Evolutionary conservation across 2,113 vertebrate species (phyloP).

Genomic region (Nesospiza acunhae): DNA sequence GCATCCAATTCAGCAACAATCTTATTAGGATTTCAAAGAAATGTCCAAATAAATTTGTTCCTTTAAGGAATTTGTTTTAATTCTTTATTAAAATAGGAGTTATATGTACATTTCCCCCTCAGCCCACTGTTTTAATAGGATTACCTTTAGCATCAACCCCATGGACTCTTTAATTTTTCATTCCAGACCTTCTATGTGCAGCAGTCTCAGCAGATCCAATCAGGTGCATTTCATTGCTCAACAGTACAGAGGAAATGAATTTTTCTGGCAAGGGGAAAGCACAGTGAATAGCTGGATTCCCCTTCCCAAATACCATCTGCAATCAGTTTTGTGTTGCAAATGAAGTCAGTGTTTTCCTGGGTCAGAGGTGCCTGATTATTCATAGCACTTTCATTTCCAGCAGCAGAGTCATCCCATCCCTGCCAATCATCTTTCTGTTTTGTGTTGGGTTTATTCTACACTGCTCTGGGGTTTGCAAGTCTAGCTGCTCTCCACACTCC

Average conservation of each 20-base stretch:
- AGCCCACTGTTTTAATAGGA: neutral
- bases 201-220: conserved; percentile 5
- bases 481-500: neutral
- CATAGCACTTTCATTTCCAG: conserved; percentile 36
- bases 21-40: neutral
- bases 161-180: neutral
- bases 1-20: neutral
- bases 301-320: neutral
- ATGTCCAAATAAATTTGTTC: neutral
- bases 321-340: conserved; percentile 29
- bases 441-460: neutral
- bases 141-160: neutral
- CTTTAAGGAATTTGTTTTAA: neutral
- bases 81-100: neutral
- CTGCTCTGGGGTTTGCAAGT: neutral
- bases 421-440: neutral
- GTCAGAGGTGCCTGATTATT: conserved; percentile 61
- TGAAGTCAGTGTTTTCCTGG: conserved; percentile 3
- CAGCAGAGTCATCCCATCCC: neutral
- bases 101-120: neutral
- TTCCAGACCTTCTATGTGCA: neutral
- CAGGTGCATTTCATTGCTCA: conserved; percentile 29
- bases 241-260: conserved; percentile 38
- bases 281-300: conserved; percentile 9
- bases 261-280: conserved; percentile 15